Evolutionary conservation across 2,888 invertebrate species (phyloP), one percentile per base, ranked within the genome.

Genomic region (Melanostoma scalare): DNA sequence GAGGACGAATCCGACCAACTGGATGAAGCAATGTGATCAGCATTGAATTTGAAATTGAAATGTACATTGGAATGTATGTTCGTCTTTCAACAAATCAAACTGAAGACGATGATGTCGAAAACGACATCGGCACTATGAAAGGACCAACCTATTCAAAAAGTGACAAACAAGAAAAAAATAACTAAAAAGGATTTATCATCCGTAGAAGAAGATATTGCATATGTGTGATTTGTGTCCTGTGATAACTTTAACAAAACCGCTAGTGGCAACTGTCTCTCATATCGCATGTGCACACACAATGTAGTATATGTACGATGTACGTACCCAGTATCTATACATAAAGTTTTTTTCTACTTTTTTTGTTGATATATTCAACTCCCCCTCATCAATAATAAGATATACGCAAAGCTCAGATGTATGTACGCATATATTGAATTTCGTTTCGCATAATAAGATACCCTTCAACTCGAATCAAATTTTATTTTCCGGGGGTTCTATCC

Each of bases 401-500:
- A 84, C 74, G 79, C 74, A 84, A 79, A 79, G 74, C 79, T 75
- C 44, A 56, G 71, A 42, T 74, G 52, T 76, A 61, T 75, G 71
- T 69, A 63, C 67, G 55, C 48, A 79, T 78, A 84, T 79, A 84
- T 84, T 84, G 79, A 75, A 84, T 84, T 84, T 79, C 84, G 74
- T 46, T 79, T 65, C 71, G 84, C 84, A 79, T 84, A 84, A 84
- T 84, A 79, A 84, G 84, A 79, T 84, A 84, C 84, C 84, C 84
- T 84, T 84, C 84, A 84, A 75, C 79, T 84, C 71, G 79, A 84
- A 84, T 84, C 84, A 84, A 84, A 84, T 84, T 84, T 84, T 84
- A 84, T 84, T 84, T 84, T 84, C 79, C 79, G 74, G 84, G 60
- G 75, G 84, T 38, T 74, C 79, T 84, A 71, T 79, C 73, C 61